Evolutionary conservation across 1,140 invertebrate species (phyloP).

Genomic region (Portunus trituberculatus): DNA sequence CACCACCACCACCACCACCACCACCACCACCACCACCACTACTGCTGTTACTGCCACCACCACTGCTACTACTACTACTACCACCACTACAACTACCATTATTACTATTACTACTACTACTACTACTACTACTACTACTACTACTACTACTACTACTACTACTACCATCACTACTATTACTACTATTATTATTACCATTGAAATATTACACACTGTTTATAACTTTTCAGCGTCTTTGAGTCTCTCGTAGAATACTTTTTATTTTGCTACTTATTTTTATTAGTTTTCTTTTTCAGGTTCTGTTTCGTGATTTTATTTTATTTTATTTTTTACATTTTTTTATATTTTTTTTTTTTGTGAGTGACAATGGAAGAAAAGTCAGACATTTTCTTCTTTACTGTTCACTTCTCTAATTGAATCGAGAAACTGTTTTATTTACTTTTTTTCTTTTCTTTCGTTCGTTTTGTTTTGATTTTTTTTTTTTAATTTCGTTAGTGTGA

Average conservation of each 20-base stretch:
- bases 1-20: neutral
- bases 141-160: slow-evolving; percentile 13
- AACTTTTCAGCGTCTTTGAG: neutral
- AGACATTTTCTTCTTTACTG: neutral
- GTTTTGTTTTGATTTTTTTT: neutral
- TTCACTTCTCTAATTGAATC: neutral
- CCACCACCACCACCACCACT: neutral
- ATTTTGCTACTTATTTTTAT: neutral
- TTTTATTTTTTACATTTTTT: neutral
- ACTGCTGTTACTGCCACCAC: neutral
- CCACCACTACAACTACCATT: too few species aligned
- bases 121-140: neutral
- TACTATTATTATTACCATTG: neutral
- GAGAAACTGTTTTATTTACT: neutral
- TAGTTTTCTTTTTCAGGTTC: slow-evolving; percentile 12
- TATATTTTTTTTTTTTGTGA: neutral
- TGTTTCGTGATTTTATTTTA: too few species aligned
- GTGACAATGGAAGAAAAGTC: neutral
- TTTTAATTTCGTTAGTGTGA: neutral
- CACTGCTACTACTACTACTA: too few species aligned
- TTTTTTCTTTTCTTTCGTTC: neutral
- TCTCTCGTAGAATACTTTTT: neutral
- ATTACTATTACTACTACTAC: too few species aligned
- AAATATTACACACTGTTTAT: neutral
- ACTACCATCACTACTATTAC: neutral